A percentile compares a stretch with the other conserved stretches of the same genome.
Evolutionary conservation across 2,797 vertebrate species (phyloP).

Genomic region (Sciurus vulgaris): DNA sequence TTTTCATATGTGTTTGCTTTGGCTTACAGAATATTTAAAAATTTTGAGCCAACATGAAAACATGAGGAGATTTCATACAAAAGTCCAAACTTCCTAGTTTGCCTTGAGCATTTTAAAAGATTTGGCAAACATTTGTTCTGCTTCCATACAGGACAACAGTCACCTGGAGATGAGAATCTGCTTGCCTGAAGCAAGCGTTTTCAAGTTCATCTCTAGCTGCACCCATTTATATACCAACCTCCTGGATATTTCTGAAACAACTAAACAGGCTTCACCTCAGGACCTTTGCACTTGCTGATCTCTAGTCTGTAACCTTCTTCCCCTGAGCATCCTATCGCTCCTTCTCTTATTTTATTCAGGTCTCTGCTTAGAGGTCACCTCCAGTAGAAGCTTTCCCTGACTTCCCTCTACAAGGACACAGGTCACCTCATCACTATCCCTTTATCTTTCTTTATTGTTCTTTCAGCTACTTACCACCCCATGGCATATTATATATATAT

Average conservation of each 20-base stretch:
- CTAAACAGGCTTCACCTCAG: neutral
- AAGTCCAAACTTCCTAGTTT: conserved; percentile 39
- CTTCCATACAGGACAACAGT: neutral
- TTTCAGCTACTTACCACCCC: neutral
- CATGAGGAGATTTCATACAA: conserved; percentile 37
- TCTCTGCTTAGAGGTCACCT: neutral
- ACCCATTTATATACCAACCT: neutral
- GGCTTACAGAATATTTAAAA: conserved; percentile 50
- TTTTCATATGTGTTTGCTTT: conserved; percentile 57
- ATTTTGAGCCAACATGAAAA: conserved; percentile 15
- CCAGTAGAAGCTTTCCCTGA: neutral
- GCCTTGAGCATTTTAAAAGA: neutral
- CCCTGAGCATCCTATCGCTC: neutral
- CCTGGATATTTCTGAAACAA: neutral
- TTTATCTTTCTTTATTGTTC: neutral
- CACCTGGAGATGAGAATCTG: neutral
- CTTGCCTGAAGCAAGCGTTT: neutral
- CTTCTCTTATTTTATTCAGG: neutral
- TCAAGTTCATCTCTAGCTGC: neutral
- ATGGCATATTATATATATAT: neutral
- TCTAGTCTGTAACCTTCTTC: neutral
- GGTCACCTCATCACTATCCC: neutral
- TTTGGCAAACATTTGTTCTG: neutral
- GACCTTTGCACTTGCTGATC: neutral
- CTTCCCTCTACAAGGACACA: neutral